Conservation (phyloP, 2,888 invertebrate genomes). For the Hemistola chrysoprasaria region DNA sequence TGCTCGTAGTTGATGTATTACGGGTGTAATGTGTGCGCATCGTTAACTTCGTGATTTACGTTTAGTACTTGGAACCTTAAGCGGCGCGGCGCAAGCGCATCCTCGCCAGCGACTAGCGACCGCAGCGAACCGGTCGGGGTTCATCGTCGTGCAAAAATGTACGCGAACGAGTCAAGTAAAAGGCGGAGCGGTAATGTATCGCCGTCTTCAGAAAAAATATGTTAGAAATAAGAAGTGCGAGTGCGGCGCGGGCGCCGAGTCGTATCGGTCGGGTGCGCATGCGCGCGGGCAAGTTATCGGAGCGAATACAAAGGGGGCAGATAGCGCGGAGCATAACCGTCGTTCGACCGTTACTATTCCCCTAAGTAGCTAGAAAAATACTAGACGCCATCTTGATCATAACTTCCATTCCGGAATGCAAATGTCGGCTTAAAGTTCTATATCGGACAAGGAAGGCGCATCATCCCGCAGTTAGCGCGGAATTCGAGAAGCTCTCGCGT, state of each 20-base stretch:
- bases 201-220: slow-evolving; percentile 54
- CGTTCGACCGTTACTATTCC: slow-evolving; percentile 80
- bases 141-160: slow-evolving; percentile 57
- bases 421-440: slow-evolving; percentile 44
- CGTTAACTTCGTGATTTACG: slow-evolving; percentile 71
- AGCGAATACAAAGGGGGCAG: slow-evolving; percentile 82
- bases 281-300: slow-evolving; percentile 80
- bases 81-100: slow-evolving; percentile 42
- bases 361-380: slow-evolving; percentile 78
- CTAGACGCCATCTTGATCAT: slow-evolving; percentile 72
- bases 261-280: slow-evolving; percentile 80
- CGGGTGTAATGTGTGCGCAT: slow-evolving; percentile 61
- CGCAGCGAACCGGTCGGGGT: slow-evolving; percentile 32
- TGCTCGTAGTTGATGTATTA: slow-evolving; percentile 49
- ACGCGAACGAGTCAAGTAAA: slow-evolving; percentile 36
- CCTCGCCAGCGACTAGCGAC: slow-evolving; percentile 28
- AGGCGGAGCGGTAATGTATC: slow-evolving; percentile 63
- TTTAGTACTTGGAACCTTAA: slow-evolving; percentile 58
- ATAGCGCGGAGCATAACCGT: slow-evolving; percentile 80
- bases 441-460: slow-evolving; percentile 61
- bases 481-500: slow-evolving; percentile 44
- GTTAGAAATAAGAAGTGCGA: slow-evolving; percentile 73
- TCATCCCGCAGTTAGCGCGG: slow-evolving; percentile 38
- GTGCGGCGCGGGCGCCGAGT: slow-evolving; percentile 66
- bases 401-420: slow-evolving; percentile 51